Base-by-base conservation (phyloP, 2,797 vertebrate species). In the Dicrostonyx torquatus region DNA sequence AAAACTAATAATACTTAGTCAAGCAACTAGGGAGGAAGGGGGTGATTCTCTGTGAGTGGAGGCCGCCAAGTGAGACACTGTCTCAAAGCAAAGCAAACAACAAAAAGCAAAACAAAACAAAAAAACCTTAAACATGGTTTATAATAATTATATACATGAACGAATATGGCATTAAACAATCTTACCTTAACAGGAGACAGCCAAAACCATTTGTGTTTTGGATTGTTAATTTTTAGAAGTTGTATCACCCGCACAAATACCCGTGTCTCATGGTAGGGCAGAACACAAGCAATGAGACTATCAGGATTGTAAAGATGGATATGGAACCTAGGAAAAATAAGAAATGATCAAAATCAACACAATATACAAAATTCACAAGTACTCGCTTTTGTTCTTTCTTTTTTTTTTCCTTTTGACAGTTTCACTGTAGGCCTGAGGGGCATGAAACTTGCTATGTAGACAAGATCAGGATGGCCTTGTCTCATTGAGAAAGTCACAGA, bases 231-330 rank as follows among this genome's bases (percentile, higher is more conserved):
- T 93, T 98, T 98, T 43, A 99, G 91, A 89, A 99, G 99, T 89
- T 99, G 99, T 98, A 99, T 98, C 92, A 99, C 99, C 94, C 99
- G 97, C 79, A 99, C 99, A 97, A 99, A 99, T 75, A 99, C 90
- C 95, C 99, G 99, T 85, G 99, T 99, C 97, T 99, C 99, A 9
- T 99, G 99, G 96, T 99, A 99, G 0, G 99, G 99, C 73, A 99
- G 97, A 50, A 97, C 98, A 86, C 99, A 99, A 87, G 99, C 99
- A 91, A 99, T 97, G 97, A 99, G 98, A 96, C 98, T 99, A 95
- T 99, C 99, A 12, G 97, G 84, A 97, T 99, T 99, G 87, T 99
- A 99, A 92, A 99, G 98, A 87, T 99, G 99, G 89, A 99, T 98
- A 95, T 99, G 99, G 98, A 99, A 99, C 87, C 99, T 99, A 97